phyloP scores from a whole-genome alignment of 2,113 vertebrate species.

The Pimephales promelas region DNA sequence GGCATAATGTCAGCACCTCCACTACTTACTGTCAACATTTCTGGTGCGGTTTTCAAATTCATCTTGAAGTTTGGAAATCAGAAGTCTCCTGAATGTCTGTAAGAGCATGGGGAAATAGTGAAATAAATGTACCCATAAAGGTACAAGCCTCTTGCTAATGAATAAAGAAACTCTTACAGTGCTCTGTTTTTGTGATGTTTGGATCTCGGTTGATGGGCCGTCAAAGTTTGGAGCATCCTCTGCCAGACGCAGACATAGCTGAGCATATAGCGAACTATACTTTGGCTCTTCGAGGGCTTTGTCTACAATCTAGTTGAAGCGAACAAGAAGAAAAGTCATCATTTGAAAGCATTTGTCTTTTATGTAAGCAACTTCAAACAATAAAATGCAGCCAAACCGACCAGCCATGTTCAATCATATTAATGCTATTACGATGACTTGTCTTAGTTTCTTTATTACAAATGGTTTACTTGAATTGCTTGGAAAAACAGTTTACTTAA shows the following conservation, averaged over 20 bases:
- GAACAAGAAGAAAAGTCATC: background rate
- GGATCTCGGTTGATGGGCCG: constrained; percentile 87
- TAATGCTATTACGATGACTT: too few species aligned
- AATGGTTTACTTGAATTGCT: too few species aligned
- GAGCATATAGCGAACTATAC: constrained; percentile 95
- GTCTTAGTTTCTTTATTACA: too few species aligned
- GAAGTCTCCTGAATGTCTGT: constrained; percentile 98
- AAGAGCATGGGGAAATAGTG: background rate
- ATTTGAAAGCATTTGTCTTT: background rate
- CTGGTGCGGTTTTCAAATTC: constrained; percentile 99
- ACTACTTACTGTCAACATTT: constrained; percentile 96
- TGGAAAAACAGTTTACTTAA: background rate
- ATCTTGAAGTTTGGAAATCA: constrained; percentile 99
- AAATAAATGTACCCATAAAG: background rate
- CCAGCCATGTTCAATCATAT: too few species aligned
- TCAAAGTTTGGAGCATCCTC: constrained; percentile 96
- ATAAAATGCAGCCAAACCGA: too few species aligned
- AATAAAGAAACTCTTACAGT: constrained; percentile 80
- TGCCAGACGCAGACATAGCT: constrained; percentile 94
- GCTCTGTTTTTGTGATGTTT: constrained; percentile 87
- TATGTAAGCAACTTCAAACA: background rate
- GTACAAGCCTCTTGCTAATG: background rate
- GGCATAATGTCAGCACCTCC: background rate
- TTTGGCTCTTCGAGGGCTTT: constrained; percentile 99
- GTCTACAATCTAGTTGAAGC: constrained; percentile 90